phyloP scores from a whole-genome alignment of 2,888 invertebrate species.

The Watsonalla binaria region DNA sequence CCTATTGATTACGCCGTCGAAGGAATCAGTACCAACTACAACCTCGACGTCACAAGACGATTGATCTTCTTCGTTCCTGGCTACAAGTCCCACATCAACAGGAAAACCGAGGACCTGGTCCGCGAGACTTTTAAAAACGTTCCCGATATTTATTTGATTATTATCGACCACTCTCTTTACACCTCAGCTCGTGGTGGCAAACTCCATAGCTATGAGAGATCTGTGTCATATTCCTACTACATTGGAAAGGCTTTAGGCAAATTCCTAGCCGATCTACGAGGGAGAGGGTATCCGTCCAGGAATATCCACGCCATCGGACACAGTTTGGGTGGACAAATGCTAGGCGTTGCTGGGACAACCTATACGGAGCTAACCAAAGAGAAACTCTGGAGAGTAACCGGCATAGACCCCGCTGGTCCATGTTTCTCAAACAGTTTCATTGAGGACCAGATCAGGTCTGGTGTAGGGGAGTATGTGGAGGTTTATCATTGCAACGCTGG shows the following conservation, averaged over 20 bases:
- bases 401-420: slow-evolving; percentile 68
- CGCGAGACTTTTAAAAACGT: slow-evolving; percentile 55
- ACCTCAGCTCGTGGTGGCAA: slow-evolving; percentile 53
- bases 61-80: slow-evolving; percentile 66
- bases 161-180: slow-evolving; percentile 63
- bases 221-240: slow-evolving; percentile 53
- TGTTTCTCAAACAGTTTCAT: slow-evolving; percentile 63
- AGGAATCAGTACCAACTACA: slow-evolving; percentile 45
- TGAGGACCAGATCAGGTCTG: slow-evolving; percentile 68
- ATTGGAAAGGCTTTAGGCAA: slow-evolving; percentile 53
- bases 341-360: slow-evolving; percentile 46
- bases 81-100: slow-evolving; percentile 62
- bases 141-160: slow-evolving; percentile 56
- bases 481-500: slow-evolving; percentile 80
- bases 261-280: slow-evolving; percentile 45
- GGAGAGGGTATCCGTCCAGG: slow-evolving; percentile 48
- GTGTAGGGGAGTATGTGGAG: slow-evolving; percentile 79
- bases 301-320: slow-evolving; percentile 65
- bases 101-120: slow-evolving; percentile 53
- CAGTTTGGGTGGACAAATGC: slow-evolving; percentile 63
- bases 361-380: slow-evolving; percentile 51
- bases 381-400: slow-evolving; percentile 58
- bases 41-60: slow-evolving; percentile 51
- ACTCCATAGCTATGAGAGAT: slow-evolving; percentile 59
- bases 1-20: slow-evolving; percentile 47